These are phyloP conservation scores for Neogale vison DNA, from an alignment of 2,113 vertebrate genomes.

Conservation along the genomic window DNA sequence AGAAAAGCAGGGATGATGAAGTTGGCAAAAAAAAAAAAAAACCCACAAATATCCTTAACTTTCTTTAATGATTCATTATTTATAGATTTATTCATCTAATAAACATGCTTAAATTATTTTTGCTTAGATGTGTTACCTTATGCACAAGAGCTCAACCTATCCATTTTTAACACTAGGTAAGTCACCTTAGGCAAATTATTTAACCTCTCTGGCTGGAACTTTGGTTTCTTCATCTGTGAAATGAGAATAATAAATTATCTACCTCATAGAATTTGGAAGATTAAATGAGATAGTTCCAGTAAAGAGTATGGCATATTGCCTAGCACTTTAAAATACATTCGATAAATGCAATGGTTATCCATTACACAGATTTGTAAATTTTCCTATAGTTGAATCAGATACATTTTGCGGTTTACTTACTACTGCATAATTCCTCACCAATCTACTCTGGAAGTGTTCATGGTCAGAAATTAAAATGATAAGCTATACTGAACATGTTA, in stretches of 20 bases:
- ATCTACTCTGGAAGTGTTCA: slow-evolving; percentile 23
- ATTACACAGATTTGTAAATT: slow-evolving; percentile 9
- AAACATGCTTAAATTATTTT: slow-evolving; percentile 38
- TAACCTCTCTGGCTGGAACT: background rate
- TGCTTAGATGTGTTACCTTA: slow-evolving; percentile 24
- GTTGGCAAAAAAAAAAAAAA: slow-evolving; percentile 33
- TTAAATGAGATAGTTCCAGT: background rate
- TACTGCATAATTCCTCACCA: background rate
- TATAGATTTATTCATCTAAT: background rate
- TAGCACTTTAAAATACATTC: background rate
- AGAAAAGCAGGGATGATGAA: background rate
- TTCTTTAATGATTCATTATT: slow-evolving; percentile 11
- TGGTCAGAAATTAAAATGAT: slow-evolving; percentile 8
- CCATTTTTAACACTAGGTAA: background rate
- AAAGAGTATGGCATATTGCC: background rate
- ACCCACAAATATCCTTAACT: background rate
- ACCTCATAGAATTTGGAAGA: background rate
- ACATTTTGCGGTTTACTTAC: background rate
- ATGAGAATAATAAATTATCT: background rate
- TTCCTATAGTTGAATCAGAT: background rate
- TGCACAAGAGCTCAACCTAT: background rate
- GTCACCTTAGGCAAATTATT: background rate
- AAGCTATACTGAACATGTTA: background rate
- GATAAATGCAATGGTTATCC: background rate
- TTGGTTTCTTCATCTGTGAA: slow-evolving; percentile 28